These are phyloP conservation scores for Gastrophryne carolinensis DNA, from an alignment of 2,797 vertebrate species.

Conservation along the genomic window DNA sequence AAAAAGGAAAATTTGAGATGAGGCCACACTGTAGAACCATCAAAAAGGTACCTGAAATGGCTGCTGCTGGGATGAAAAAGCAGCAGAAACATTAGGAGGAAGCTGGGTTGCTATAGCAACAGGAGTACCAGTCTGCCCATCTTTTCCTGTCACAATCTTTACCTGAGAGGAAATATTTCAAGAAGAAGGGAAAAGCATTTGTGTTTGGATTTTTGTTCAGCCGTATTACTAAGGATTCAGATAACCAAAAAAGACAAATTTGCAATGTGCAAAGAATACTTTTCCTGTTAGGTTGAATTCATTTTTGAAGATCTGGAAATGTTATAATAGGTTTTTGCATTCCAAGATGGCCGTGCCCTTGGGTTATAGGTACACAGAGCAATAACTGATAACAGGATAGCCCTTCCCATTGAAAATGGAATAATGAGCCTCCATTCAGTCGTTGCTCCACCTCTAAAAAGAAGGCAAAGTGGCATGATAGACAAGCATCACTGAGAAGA, in stretches of 20 bases:
- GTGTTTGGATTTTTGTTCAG: conserved; percentile 55
- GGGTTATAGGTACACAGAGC: neutral
- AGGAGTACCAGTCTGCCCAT: conserved; percentile 93
- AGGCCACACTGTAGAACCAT: conserved; percentile 74
- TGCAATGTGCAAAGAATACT: conserved; percentile 32
- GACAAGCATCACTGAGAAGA: conserved; percentile 65
- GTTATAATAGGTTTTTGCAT: conserved; percentile 47
- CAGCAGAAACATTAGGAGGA: conserved; percentile 94
- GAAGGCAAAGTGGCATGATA: conserved; percentile 67
- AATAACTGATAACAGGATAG: conserved; percentile 20
- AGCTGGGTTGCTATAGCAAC: conserved; percentile 97
- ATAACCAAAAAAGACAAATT: conserved; percentile 61
- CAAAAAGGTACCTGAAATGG: conserved; percentile 87
- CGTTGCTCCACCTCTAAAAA: conserved; percentile 45
- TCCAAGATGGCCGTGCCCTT: conserved; percentile 5
- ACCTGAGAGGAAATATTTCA: conserved; percentile 79
- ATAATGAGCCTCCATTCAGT: conserved; percentile 4
- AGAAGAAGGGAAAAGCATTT: conserved; percentile 65
- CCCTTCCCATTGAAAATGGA: conserved; percentile 4
- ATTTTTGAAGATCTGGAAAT: conserved; percentile 54
- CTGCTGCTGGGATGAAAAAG: conserved; percentile 85
- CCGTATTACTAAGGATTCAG: conserved; percentile 47
- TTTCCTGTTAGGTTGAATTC: neutral
- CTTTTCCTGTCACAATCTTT: conserved; percentile 95
- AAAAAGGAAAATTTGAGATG: conserved; percentile 66